Evolutionary conservation across 2,888 invertebrate species (phyloP).

Genomic region (Limenitis camilla): DNA sequence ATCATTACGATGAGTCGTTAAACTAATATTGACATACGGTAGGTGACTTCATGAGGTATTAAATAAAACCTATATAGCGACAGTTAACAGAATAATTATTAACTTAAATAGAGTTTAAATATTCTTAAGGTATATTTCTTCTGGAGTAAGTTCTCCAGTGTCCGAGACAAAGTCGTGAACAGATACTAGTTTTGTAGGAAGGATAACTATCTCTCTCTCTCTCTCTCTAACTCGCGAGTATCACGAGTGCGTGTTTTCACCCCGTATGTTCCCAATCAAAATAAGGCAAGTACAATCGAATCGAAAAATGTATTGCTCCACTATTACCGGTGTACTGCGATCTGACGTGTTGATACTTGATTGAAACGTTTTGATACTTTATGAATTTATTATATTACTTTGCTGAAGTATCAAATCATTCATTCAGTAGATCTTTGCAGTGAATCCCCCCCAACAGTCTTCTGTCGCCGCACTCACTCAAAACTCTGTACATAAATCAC

Average conservation of each 20-base stretch:
- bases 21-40: slow-evolving; percentile 35
- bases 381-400: background rate
- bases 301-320: slow-evolving; percentile 66
- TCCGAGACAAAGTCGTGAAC: no score
- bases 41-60: background rate
- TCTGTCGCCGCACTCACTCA: no score
- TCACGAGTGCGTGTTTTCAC: background rate
- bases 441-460: no score
- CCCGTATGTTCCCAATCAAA: slow-evolving; percentile 12
- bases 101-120: no score
- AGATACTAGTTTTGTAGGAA: background rate
- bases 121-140: no score
- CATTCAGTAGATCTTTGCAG: no score
- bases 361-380: slow-evolving; percentile 14
- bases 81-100: background rate
- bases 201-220: background rate
- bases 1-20: slow-evolving; percentile 32
- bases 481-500: no score
- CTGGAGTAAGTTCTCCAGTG: no score
- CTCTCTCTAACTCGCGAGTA: background rate
- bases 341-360: slow-evolving; percentile 41
- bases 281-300: slow-evolving; percentile 30
- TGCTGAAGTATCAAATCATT: no score
- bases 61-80: no score
- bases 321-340: slow-evolving; percentile 46